These are phyloP conservation scores for Gymnosoma rotundatum DNA, from an alignment of 2,888 invertebrate species.

Conservation along the genomic window DNA sequence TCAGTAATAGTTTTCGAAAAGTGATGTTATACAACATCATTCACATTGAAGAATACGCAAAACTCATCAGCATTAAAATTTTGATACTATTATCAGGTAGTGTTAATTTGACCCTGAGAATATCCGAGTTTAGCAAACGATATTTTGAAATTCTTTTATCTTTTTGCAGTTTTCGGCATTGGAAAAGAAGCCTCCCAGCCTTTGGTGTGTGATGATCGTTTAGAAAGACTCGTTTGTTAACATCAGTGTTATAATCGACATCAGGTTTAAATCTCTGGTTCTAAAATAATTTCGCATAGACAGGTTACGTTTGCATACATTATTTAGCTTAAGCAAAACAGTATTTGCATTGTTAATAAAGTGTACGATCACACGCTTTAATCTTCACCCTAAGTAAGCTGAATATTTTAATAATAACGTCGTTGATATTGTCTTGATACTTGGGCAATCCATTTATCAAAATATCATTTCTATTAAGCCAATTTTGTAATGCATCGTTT, in stretches of 20 bases:
- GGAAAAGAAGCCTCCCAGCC: too few species aligned
- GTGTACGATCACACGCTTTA: not conserved
- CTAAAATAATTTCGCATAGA: not conserved
- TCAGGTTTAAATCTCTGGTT: not conserved
- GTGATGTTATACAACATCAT: too few species aligned
- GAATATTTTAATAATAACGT: not conserved
- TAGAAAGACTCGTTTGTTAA: not conserved
- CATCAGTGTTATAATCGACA: not conserved
- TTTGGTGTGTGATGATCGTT: not conserved
- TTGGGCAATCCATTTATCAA: constrained; percentile 16
- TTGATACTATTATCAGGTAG: too few species aligned
- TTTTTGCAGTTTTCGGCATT: not conserved
- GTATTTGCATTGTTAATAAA: not conserved
- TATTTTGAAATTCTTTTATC: not conserved
- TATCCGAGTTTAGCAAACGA: not conserved
- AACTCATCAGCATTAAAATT: too few species aligned
- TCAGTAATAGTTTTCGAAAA: too few species aligned
- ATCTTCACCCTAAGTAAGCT: not conserved
- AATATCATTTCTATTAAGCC: constrained; percentile 19
- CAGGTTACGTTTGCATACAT: not conserved
- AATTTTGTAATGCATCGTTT: not conserved
- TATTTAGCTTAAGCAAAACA: not conserved
- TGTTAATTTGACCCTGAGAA: not conserved
- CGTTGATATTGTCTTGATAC: not conserved
- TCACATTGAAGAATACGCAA: too few species aligned